Evolutionary conservation across 1,140 invertebrate genomes (phyloP), one percentile per base, ranked within the genome.

Genomic region (Zaprionus inermis): DNA sequence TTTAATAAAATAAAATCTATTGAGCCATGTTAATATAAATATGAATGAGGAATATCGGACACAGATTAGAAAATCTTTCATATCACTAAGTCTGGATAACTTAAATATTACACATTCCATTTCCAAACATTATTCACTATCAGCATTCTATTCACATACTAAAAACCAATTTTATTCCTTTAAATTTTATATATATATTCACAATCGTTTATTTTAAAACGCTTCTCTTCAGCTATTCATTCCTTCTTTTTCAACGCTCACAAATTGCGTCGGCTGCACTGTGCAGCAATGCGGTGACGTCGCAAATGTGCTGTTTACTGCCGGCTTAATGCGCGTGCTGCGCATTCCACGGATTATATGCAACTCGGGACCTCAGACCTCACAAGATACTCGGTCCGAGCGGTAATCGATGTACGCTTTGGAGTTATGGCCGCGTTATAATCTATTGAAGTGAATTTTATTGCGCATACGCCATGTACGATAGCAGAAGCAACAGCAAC

Each of bases 381-480:
- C 68, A 46, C 55, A 60, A 79, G 76, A 83, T 72, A 72, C 54
- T 63, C 60, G 30, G 51, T 34, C 36, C 30, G 34, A 57, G 32
- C 18, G 12, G 28, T 76, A 76, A 84, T 89, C 84, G 84, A 89
- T 72, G 80, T 72, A 64, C 59, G 68, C 22, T 55, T 72, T 71
- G 60, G 51, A 83, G 68, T 84, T 89, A 89, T 81, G 81, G 59
- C 41, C 41, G 49, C 56, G 77, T 89, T 71, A 89, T 89, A 89
- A 89, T 89, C 85, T 79, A 89, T 89, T 89, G 80, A 83, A 79
- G 60, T 78, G 84, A 70, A 79, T 88, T 88, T 88, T 89, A 88
- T 84, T 89, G 78, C 78, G 72, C 58, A 84, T 76, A 84, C 80
- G 84, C 84, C 74, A 68, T 68, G 71, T 66, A 57, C 9, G 60